Base-by-base conservation (phyloP, 2,888 invertebrate species). In the Conistra vaccinii region DNA sequence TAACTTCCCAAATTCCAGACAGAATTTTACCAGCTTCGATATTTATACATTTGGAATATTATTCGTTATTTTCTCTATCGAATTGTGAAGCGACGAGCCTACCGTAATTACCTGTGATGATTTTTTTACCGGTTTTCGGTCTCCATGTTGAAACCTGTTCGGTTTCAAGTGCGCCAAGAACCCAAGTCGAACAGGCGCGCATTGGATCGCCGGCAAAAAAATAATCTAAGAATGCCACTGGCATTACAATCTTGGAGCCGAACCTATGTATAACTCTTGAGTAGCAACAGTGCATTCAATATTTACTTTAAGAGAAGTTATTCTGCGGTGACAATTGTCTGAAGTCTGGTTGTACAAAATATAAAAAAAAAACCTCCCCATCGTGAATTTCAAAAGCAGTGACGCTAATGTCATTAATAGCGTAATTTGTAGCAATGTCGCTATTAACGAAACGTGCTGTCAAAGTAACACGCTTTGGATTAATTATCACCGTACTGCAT, bases 61-160 rank as follows among this genome's bases (percentile, higher is more conserved):
- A 67, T 83, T 65, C 35, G 48, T 76, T 77, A 80, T 78, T 82
- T 78, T 87, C 74, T 81, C 65, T 67, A 83, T 83, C 90, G 89
- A 89, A 93, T 92, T 93, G 92, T 92, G 90, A 93, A 91, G 90
- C 92, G 91, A 92, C 91, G 93, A 94, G 92, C 91, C 93, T 91
- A 92, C 93, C 88, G 93, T 96, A 95, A 96, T 96, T 95, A 94
- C 92, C 91, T 91, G 91, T 92, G 94, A 94, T 94, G 92, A 93
- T 94, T 95, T 96, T 82, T 95, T 95, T 94, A 94, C 94, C 94
- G 94, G 94, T 94, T 95, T 92, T 93, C 89, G 93, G 93, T 92
- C 92, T 92, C 91, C 93, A 92, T 91, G 92, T 93, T 92, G 87
- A 92, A 96, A 96, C 96, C 96, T 93, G 96, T 96, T 96, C 92